Evolutionary conservation across 2,888 invertebrate species (phyloP).

Genomic region (Polymixis lichenea): DNA sequence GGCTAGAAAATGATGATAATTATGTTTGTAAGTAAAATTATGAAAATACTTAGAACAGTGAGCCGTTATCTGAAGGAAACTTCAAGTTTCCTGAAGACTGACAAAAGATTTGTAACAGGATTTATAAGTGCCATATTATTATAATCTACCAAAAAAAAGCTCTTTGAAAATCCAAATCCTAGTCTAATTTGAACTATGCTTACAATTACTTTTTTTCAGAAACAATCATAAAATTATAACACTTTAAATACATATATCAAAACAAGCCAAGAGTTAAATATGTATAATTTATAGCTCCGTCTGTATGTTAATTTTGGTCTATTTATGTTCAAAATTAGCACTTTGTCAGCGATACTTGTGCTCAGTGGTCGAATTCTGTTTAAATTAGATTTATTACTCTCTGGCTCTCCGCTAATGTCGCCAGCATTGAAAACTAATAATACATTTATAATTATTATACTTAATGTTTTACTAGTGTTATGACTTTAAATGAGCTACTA

Average conservation of each 20-base stretch:
- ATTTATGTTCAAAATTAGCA: constrained; percentile 68
- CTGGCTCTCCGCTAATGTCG: constrained; percentile 33
- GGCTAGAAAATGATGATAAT: too few relatives aligned
- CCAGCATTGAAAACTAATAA: constrained; percentile 33
- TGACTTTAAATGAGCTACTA: not conserved
- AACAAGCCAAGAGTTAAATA: constrained; percentile 23
- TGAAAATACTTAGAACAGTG: not conserved
- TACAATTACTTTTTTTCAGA: not conserved
- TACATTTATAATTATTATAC: constrained; percentile 15
- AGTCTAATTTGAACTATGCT: not conserved
- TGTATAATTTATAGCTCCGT: constrained; percentile 38
- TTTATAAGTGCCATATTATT: not conserved
- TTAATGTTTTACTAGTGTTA: not conserved
- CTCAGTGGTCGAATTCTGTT: constrained; percentile 60
- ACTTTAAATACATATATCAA: constrained; percentile 14
- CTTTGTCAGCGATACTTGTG: constrained; percentile 52
- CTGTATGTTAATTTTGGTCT: constrained; percentile 67
- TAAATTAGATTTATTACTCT: constrained; percentile 61
- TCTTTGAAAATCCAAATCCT: not conserved
- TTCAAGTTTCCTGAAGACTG: not conserved
- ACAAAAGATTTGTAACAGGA: not conserved
- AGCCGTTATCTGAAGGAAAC: not conserved
- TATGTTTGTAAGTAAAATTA: too few relatives aligned
- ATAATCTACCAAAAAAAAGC: not conserved
- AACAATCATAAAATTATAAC: not conserved